Base-by-base conservation (phyloP, 2,888 invertebrate species). In the Salpingus planirostris region DNA sequence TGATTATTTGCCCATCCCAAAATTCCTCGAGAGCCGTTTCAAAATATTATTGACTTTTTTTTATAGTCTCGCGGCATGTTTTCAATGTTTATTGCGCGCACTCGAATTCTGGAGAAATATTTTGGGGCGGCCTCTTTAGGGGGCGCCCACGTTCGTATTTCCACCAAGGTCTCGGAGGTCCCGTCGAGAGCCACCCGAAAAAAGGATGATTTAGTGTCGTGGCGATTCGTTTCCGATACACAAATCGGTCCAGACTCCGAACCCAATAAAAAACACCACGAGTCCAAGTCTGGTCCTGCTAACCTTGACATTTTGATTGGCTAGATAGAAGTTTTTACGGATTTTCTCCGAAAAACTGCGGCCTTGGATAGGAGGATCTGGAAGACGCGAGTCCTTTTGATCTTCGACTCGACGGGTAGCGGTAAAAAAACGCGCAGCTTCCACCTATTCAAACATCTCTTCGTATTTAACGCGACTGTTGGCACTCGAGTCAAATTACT, bases 401-500 rank as follows among this genome's bases (percentile, higher is more conserved):
- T 25, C 8, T 15, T 21, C 14, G 13, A 18, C 11, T 10, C 24
- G 15, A 6, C 8, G n/a, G 24, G n/a, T 12, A 14, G 21, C 18
- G 24, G 11, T 18, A 24, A 29, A 23, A 29, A 29, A 13, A 26
- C 24, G 27, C 11, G 27, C 27, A 33, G 27, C 27, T 21, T 24
- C 15, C 11, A 25, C 13, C 8, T 13, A 13, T 15, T 21, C 14
- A 14, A 27, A 26, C 14, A 21, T 12, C 21, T 28, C 29, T 29
- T 28, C 33, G 25, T 31, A 31, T 31, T 33, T 27, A 14, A 21
- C 31, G 13, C 21, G 22, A 39, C 39, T 40, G 41, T 43, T 40
- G 44, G 39, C 42, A 44, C 44, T 42, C 41, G 40, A 44, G 44
- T 46, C 46, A 44, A 46, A 46, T 46, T 46, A 44, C 46, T 41